phyloP scores from a whole-genome alignment of 2,113 vertebrate genomes.

The Pseudonaja textilis region DNA sequence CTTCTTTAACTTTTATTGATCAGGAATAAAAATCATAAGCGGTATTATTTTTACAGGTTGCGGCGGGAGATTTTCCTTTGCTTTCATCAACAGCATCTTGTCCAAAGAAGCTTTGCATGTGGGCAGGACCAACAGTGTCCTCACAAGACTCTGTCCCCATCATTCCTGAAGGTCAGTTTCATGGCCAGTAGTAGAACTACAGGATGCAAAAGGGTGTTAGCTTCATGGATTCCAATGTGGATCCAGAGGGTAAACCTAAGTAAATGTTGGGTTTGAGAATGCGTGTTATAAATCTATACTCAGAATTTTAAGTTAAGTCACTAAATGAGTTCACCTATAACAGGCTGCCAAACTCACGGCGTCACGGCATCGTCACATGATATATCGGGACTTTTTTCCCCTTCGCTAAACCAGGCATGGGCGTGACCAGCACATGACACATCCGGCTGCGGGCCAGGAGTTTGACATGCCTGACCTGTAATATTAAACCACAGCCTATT shows the following conservation, averaged over 20 bases:
- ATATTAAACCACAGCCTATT: background rate
- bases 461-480: background rate
- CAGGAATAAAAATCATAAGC: background rate
- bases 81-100: background rate
- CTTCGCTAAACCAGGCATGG: no score
- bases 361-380: no score
- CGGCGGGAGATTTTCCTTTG: background rate
- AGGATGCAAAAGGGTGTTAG: background rate
- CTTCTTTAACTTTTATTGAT: background rate
- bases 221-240: background rate
- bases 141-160: background rate
- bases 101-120: slow-evolving; percentile 4
- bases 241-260: background rate
- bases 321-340: background rate
- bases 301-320: background rate
- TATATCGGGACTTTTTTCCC: no score
- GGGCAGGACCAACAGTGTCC: slow-evolving; percentile 1
- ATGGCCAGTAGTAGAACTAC: background rate
- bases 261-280: background rate
- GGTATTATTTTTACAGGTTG: slow-evolving; percentile 30
- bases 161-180: slow-evolving; percentile 26
- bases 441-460: no score
- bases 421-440: no score
- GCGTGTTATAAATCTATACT: background rate
- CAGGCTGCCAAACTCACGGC: no score